phyloP scores from a whole-genome alignment of 2,888 invertebrate species.

The Amblyteles armatorius region DNA sequence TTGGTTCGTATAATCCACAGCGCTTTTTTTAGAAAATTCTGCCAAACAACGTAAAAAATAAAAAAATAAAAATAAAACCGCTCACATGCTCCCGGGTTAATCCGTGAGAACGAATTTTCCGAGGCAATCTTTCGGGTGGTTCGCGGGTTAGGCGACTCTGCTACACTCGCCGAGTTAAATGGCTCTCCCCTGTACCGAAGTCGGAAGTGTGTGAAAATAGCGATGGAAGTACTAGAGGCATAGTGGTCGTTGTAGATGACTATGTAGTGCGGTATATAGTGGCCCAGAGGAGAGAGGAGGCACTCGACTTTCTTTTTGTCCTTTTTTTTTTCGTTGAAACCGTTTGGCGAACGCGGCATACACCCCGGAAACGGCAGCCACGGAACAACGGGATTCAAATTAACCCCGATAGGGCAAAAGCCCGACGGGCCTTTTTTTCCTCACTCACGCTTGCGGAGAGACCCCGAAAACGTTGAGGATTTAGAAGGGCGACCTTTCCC shows the following conservation, averaged over 20 bases:
- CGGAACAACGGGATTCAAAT: slow-evolving; percentile 69
- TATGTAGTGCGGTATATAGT: slow-evolving; percentile 27
- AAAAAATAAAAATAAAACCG: slow-evolving; percentile 8
- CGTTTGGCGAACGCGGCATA: slow-evolving; percentile 48
- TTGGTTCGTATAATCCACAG: not conserved
- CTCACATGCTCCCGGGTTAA: slow-evolving; percentile 28
- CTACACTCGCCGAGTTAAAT: slow-evolving; percentile 58
- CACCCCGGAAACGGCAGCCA: slow-evolving; percentile 66
- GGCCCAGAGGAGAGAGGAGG: slow-evolving; percentile 28
- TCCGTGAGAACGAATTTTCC: slow-evolving; percentile 52
- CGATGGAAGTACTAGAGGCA: slow-evolving; percentile 36
- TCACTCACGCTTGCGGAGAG: slow-evolving; percentile 14
- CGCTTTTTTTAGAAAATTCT: slow-evolving; percentile 5
- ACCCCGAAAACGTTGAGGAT: slow-evolving; percentile 39
- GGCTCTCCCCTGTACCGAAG: slow-evolving; percentile 21
- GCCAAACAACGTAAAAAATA: slow-evolving; percentile 10
- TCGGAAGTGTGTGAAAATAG: slow-evolving; percentile 53
- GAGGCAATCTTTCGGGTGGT: slow-evolving; percentile 46
- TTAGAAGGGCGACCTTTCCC: slow-evolving; percentile 40
- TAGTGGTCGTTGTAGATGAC: slow-evolving; percentile 34
- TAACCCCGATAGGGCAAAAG: slow-evolving; percentile 64
- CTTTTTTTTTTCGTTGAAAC: slow-evolving; percentile 42
- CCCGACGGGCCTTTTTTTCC: slow-evolving; percentile 50
- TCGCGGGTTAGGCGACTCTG: slow-evolving; percentile 31
- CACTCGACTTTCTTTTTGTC: slow-evolving; percentile 52